Conservation (phyloP, 2,113 vertebrate genomes). For the Melierax canorus region DNA sequence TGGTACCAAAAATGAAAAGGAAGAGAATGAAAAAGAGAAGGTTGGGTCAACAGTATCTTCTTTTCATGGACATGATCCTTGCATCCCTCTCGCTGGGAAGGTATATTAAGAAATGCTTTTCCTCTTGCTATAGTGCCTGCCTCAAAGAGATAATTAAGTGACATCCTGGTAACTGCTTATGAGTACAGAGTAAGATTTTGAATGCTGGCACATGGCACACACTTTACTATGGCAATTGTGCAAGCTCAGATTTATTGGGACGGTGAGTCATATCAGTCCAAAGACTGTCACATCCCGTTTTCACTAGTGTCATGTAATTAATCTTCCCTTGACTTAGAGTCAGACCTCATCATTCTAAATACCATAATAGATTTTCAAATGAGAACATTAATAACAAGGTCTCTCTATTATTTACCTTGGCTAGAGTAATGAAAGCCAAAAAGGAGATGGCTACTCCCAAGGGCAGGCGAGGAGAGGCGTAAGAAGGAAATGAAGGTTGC, state of each 20-base stretch:
- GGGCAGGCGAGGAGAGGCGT: neutral
- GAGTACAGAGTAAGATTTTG: slow-evolving; percentile 1
- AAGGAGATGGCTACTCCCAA: slow-evolving; percentile 48
- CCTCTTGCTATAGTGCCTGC: neutral
- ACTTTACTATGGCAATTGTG: slow-evolving; percentile 34
- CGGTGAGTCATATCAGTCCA: slow-evolving; percentile 22
- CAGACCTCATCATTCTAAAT: slow-evolving; percentile 50
- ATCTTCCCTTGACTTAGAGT: slow-evolving; percentile 58
- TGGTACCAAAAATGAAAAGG: neutral
- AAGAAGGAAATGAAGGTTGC: slow-evolving; percentile 43
- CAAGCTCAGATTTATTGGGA: slow-evolving; percentile 61
- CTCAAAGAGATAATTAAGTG: slow-evolving; percentile 42
- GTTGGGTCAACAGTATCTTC: neutral
- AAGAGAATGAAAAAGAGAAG: neutral
- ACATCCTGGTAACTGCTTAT: slow-evolving; percentile 17
- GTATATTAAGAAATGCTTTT: slow-evolving; percentile 14
- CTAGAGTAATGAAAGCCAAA: slow-evolving; percentile 19
- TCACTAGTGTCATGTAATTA: slow-evolving; percentile 58
- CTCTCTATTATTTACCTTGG: slow-evolving; percentile 50
- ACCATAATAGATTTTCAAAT: slow-evolving; percentile 43
- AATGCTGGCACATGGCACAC: neutral
- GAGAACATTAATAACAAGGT: slow-evolving; percentile 48
- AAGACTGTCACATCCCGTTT: slow-evolving; percentile 61
- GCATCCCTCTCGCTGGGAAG: neutral
- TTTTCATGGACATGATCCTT: neutral